Percentiles rank a stretch among this genome's conserved stretches.
Conservation (phyloP, 2,113 vertebrate species). For the Odocoileus hemionus region DNA sequence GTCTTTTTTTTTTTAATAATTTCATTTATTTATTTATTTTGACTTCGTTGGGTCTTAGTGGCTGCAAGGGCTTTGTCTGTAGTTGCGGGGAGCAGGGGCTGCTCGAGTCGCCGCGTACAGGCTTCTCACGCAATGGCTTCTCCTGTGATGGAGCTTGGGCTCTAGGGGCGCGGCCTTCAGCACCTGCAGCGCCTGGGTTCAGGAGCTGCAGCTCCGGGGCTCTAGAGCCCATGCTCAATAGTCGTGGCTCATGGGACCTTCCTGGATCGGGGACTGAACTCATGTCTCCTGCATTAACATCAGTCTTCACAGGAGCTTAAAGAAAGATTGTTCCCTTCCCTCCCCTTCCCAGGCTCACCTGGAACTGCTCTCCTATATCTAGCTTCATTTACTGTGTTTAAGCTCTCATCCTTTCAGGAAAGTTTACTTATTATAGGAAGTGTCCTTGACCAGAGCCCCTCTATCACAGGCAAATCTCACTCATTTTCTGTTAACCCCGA, state of each 20-base stretch:
- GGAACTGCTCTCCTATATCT: background rate
- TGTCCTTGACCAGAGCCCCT: background rate
- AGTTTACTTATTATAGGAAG: background rate
- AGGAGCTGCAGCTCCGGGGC: background rate
- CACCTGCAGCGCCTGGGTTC: fast-evolving
- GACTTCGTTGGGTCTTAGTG: background rate
- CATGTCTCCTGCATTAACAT: background rate
- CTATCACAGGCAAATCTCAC: background rate
- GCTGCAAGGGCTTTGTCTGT: background rate
- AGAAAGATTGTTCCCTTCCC: background rate
- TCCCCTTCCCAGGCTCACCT: background rate
- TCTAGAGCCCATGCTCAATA: background rate
- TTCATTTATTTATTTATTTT: background rate
- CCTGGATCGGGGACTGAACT: background rate
- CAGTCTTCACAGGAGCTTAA: background rate
- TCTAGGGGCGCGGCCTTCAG: fast-evolving
- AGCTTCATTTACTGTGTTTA: background rate
- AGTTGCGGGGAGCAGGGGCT: background rate
- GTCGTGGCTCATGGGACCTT: background rate
- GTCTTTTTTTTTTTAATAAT: background rate
- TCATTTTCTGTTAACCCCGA: background rate
- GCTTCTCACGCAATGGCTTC: background rate
- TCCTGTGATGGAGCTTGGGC: background rate
- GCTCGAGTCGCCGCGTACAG: fast-evolving
- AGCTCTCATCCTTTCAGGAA: background rate